Conservation (phyloP, 2,797 vertebrate species). For the Pantherophis vulpinus region DNA sequence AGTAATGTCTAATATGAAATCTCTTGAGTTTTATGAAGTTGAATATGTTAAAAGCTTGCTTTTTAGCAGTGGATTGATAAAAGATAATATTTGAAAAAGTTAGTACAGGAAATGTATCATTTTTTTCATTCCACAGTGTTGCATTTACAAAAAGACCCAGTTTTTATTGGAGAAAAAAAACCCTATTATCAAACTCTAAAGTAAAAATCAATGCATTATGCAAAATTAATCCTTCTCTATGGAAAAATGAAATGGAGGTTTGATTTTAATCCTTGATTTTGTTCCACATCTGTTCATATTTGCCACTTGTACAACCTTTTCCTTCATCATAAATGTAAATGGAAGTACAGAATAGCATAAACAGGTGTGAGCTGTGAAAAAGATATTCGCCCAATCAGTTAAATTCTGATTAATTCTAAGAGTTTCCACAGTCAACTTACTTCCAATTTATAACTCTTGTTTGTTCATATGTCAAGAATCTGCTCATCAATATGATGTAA, state of each 20-base stretch:
- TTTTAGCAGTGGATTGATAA: conserved; percentile 36
- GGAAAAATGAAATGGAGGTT: conserved; percentile 25
- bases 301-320: conserved; percentile 24
- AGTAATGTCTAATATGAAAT: conserved; percentile 26
- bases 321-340: conserved; percentile 25
- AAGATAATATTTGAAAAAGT: conserved; percentile 52
- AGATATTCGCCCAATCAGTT: conserved; percentile 20
- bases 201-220: conserved; percentile 24
- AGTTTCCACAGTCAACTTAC: neutral
- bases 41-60: conserved; percentile 38
- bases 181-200: conserved; percentile 20
- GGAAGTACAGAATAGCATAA: conserved; percentile 24
- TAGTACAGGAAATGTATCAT: conserved; percentile 38
- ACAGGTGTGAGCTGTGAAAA: conserved; percentile 46
- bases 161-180: conserved; percentile 19
- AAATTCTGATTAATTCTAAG: neutral
- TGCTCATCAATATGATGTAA: neutral
- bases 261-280: conserved; percentile 38
- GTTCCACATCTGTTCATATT: conserved; percentile 28
- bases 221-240: conserved; percentile 33
- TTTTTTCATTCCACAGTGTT: conserved; percentile 12
- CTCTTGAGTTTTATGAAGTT: neutral
- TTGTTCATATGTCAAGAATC: neutral
- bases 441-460: neutral
- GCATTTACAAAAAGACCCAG: neutral